Evolutionary conservation across 2,797 vertebrate species (phyloP), one percentile per base, ranked within the genome.

Genomic region (Coregonus ussuriensis): DNA sequence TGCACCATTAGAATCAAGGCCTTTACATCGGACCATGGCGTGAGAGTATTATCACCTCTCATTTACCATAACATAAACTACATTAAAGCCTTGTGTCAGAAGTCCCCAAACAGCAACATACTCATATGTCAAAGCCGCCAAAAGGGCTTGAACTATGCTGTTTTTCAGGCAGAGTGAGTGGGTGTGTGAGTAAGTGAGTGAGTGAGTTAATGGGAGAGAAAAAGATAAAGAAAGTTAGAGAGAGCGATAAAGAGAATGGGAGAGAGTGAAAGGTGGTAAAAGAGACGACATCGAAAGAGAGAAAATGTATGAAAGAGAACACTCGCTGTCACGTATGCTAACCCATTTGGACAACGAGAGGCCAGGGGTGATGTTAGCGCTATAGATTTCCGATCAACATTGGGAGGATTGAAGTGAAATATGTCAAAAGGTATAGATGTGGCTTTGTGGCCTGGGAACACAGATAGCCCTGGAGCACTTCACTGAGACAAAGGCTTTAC

Each of bases 51-150:
- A 88, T 84, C 82, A 80, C 84, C 84, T 90, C 82, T 88, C 85
- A 82, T 91, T 91, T 87, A 82, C 90, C 84, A 88, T 85, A 88
- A 89, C 89, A 89, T 89, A 91, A 88, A 88, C 87, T 83, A 85
- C 87, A 77, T 82, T 83, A 81, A 88, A 83, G 84, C 83, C 3
- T 75, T 78, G 83, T 77, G 86, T 88, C 89, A 85, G 79, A 41
- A 83, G 81, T 71, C 74, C 83, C 76, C 77, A 41, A 88, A 89
- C 54, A 82, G 83, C 83, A 74, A 62, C 21, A 11, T 25, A n/a
- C 59, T 1, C 18, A 21, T 13, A 25, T 0, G n/a, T 25, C 59
- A 13, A 14, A 3, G 11, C 29, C 0, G 25, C 9, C 29, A 31
- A 66, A 66, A 9, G 2, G 21, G 21, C 6, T 66, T 14, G 21